phyloP scores from a whole-genome alignment of 2,888 invertebrate genomes.

The Mellilla xanthometata region DNA sequence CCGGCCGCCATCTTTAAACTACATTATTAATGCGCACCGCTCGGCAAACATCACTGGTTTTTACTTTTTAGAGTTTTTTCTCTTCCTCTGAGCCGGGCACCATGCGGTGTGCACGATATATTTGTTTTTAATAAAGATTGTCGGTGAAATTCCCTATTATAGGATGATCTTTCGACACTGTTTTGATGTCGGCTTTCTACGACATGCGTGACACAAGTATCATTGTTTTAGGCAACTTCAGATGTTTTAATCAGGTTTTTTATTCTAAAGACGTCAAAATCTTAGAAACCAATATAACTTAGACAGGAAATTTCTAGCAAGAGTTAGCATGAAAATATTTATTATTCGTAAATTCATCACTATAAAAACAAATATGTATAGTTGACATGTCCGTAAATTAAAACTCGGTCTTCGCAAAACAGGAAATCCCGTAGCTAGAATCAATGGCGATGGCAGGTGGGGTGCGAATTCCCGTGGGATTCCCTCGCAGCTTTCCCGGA shows the following conservation, averaged over 20 bases:
- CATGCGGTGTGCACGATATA: constrained; percentile 53
- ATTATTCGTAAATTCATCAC: constrained; percentile 21
- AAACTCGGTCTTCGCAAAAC: constrained; percentile 33
- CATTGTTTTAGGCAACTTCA: too few relatives aligned
- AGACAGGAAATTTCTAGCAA: too few relatives aligned
- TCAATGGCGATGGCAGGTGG: constrained; percentile 45
- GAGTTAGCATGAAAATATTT: too few relatives aligned
- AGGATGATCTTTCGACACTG: constrained; percentile 25
- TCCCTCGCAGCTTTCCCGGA: constrained; percentile 68
- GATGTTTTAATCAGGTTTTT: too few relatives aligned
- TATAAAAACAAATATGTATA: constrained; percentile 4
- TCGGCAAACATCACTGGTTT: constrained; percentile 53
- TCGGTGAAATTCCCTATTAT: constrained; percentile 49
- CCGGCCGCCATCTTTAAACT: constrained; percentile 75
- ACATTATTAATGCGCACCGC: constrained; percentile 73
- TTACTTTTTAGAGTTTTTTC: constrained; percentile 45
- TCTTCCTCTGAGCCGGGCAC: constrained; percentile 43
- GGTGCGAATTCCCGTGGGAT: constrained; percentile 61
- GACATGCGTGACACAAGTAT: too few relatives aligned
- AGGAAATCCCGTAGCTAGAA: constrained; percentile 62
- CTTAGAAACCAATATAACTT: too few relatives aligned
- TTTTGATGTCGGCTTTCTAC: too few relatives aligned
- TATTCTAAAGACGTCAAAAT: too few relatives aligned
- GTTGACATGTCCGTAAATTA: constrained; percentile 29
- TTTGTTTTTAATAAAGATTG: constrained; percentile 72